phyloP scores from a whole-genome alignment of 2,113 vertebrate genomes.

The Hyla sarda region DNA sequence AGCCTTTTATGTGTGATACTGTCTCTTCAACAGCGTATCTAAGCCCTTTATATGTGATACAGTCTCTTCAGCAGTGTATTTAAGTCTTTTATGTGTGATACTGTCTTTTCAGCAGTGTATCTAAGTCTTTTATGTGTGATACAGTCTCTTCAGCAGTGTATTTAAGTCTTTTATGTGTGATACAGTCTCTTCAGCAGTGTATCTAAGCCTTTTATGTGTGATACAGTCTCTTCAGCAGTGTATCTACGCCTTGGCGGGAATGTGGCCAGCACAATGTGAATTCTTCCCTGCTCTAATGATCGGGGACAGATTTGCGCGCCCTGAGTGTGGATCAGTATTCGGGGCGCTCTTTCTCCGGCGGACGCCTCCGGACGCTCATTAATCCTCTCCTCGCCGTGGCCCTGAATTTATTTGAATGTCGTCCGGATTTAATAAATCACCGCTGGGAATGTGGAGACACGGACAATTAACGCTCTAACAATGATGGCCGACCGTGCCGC shows the following conservation, averaged over 20 bases:
- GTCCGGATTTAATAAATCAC: slow-evolving; percentile 38
- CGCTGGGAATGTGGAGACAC: slow-evolving; percentile 37
- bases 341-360: not conserved
- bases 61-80: no score
- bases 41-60: not conserved
- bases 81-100: no score
- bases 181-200: not conserved
- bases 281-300: not conserved
- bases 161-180: not conserved
- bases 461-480: slow-evolving; percentile 43
- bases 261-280: not conserved
- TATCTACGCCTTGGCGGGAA: not conserved
- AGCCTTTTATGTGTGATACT: not conserved
- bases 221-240: not conserved
- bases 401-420: slow-evolving; percentile 45
- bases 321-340: slow-evolving; percentile 35
- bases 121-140: not conserved
- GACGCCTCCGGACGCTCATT: slow-evolving; percentile 33
- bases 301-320: not conserved
- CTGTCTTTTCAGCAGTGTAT: no score
- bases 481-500: not conserved
- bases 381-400: slow-evolving; percentile 14
- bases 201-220: not conserved
- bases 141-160: not conserved
- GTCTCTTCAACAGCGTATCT: not conserved